These are phyloP conservation scores for Apaloderma vittatum DNA, from an alignment of 2,113 vertebrate species.

Conservation along the genomic window DNA sequence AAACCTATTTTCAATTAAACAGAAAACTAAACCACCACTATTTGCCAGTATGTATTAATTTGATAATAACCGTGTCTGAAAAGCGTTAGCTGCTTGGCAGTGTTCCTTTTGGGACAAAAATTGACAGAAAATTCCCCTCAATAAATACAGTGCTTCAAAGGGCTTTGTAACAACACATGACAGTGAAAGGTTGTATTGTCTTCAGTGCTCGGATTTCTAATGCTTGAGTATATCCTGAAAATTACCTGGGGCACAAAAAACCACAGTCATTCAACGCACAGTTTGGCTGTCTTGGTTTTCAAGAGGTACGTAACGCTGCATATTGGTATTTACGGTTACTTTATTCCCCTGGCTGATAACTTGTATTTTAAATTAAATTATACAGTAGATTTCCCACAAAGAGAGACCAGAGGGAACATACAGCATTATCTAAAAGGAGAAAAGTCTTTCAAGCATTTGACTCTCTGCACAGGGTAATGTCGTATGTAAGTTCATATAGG, in stretches of 20 bases:
- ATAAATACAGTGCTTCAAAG: not conserved
- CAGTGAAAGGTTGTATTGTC: not conserved
- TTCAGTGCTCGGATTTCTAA: not conserved
- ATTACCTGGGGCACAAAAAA: not conserved
- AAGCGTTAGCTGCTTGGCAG: not conserved
- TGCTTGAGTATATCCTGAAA: not conserved
- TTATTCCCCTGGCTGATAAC: not conserved
- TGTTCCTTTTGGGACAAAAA: not conserved
- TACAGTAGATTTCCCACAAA: not conserved
- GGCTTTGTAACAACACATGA: accelerated
- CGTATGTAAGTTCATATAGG: accelerated
- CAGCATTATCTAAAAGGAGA: not conserved
- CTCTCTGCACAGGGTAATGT: not conserved
- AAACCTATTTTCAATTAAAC: not conserved
- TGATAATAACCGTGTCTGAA: not conserved
- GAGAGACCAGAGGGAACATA: not conserved
- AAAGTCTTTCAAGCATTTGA: not conserved
- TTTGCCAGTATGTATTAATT: not conserved
- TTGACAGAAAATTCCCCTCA: not conserved
- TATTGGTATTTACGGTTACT: not conserved
- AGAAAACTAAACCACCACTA: not conserved
- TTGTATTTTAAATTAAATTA: not conserved
- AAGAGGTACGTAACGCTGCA: no score
- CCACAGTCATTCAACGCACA: accelerated
- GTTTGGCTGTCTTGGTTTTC: not conserved